Conservation (phyloP, 2,797 vertebrate genomes). For the Tangara arthus region DNA sequence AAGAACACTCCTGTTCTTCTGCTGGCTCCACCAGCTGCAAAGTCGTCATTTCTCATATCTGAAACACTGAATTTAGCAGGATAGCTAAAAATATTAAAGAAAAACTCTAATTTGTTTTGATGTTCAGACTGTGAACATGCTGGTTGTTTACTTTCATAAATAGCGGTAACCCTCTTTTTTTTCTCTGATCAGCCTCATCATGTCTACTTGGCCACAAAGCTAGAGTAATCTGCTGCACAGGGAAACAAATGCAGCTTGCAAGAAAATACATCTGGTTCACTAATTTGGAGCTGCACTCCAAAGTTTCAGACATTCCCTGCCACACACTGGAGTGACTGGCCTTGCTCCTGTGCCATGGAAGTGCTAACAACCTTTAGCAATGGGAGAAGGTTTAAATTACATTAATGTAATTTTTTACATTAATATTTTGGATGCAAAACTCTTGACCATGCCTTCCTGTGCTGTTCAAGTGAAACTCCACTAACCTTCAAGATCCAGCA, state of each 20-base stretch:
- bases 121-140: not conserved
- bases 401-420: accelerated
- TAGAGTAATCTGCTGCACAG: not conserved
- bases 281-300: not conserved
- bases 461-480: not conserved
- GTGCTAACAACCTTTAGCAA: not conserved
- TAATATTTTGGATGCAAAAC: accelerated
- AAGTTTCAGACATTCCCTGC: not conserved
- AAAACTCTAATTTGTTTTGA: not conserved
- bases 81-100: not conserved
- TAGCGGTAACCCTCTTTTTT: not conserved
- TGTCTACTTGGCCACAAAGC: not conserved
- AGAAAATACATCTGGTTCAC: not conserved
- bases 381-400: accelerated
- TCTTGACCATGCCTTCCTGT: not conserved
- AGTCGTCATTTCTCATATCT: not conserved
- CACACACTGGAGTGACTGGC: no score
- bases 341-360: not conserved
- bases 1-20: not conserved
- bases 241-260: not conserved
- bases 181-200: not conserved
- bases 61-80: not conserved
- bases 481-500: accelerated
- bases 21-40: not conserved
- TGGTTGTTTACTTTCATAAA: not conserved